Percentiles rank a stretch among this genome's conserved stretches.
phyloP scores from a whole-genome alignment of 2,888 invertebrate genomes.

The Horisme vitalbata region DNA sequence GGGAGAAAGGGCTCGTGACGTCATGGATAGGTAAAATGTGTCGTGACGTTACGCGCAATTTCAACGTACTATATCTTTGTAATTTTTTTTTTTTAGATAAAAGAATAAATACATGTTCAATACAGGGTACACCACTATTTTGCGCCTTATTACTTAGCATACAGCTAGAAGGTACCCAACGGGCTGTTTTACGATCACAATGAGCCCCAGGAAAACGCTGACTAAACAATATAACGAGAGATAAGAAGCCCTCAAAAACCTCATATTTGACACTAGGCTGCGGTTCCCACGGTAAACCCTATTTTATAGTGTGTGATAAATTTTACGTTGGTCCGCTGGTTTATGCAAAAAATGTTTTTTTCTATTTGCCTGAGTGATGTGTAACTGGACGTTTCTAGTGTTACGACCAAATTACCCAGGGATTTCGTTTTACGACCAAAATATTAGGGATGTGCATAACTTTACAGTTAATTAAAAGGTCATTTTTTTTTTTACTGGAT shows the following conservation, averaged over 20 bases:
- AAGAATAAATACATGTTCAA: background rate
- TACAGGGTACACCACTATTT: background rate
- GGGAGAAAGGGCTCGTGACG: too few species aligned
- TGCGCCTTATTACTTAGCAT: slow-evolving; percentile 17
- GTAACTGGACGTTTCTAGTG: too few species aligned
- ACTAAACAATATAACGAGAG: slow-evolving; percentile 47
- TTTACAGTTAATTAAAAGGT: too few species aligned
- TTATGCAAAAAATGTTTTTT: slow-evolving; percentile 1
- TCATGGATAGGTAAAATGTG: too few species aligned
- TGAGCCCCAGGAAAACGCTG: slow-evolving; percentile 42
- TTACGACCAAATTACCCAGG: too few species aligned
- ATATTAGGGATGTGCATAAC: too few species aligned
- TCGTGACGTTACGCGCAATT: too few species aligned
- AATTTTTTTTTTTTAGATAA: too few species aligned
- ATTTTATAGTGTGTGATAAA: slow-evolving; percentile 28
- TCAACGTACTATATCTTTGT: too few species aligned
- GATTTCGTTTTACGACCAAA: too few species aligned
- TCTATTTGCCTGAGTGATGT: too few species aligned
- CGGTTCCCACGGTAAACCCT: slow-evolving; percentile 20
- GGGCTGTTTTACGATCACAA: slow-evolving; percentile 38
- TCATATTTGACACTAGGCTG: slow-evolving; percentile 39
- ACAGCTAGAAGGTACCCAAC: slow-evolving; percentile 18
- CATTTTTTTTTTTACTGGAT: too few species aligned
- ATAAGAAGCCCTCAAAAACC: slow-evolving; percentile 42
- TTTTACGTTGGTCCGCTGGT: slow-evolving; percentile 16